These are phyloP conservation scores for Patella depressa DNA, from an alignment of 2,888 invertebrate species.

Conservation along the genomic window DNA sequence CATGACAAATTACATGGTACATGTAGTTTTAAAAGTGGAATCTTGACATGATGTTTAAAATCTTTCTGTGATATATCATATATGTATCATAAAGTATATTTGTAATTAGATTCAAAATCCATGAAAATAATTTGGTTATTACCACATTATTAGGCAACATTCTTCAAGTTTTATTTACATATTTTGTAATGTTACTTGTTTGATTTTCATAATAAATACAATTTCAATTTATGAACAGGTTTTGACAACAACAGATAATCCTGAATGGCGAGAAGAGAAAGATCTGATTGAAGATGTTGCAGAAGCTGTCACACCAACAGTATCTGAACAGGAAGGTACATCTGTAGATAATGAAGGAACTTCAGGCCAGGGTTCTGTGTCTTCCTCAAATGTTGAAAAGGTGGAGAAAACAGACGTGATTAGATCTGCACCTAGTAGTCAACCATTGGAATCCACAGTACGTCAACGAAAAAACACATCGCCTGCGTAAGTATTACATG, in stretches of 20 bases:
- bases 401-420: conserved; percentile 4
- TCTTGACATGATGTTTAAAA: no score
- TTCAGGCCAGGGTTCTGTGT: background rate
- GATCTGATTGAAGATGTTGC: conserved; percentile 22
- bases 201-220: no score
- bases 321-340: conserved; percentile 17
- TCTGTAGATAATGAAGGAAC: conserved; percentile 27
- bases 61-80: no score
- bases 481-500: background rate
- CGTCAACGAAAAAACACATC: background rate
- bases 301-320: conserved; percentile 5
- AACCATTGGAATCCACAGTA: background rate
- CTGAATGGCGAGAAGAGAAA: conserved; percentile 47
- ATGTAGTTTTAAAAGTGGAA: no score
- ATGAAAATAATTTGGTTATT: no score
- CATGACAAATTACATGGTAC: no score
- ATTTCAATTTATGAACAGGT: conserved; percentile 41
- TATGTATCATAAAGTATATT: no score
- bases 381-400: conserved; percentile 13
- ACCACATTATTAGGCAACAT: background rate
- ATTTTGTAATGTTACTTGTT: no score
- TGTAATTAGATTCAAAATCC: no score
- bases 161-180: background rate
- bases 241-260: conserved; percentile 54
- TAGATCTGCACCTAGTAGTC: background rate